Conservation (phyloP, 2,797 vertebrate genomes). For the Myotis findleyi region DNA sequence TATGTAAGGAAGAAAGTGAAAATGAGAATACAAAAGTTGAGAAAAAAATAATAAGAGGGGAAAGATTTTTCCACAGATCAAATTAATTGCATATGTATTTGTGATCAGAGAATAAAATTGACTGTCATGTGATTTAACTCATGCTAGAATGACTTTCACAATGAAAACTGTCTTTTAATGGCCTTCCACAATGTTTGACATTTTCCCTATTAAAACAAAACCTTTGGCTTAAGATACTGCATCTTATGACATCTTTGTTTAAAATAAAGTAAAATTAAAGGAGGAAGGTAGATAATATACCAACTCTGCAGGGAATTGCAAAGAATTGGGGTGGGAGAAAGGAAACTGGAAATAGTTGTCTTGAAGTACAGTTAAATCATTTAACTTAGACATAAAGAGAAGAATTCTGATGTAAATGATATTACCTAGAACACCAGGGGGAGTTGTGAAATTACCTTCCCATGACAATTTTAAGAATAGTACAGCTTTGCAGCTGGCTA, state of each 20-base stretch:
- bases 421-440: background rate
- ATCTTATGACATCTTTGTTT: background rate
- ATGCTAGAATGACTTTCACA: background rate
- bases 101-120: background rate
- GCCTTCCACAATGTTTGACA: background rate
- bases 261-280: background rate
- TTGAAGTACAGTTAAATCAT: constrained; percentile 22
- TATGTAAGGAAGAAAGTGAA: background rate
- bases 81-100: background rate
- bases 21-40: background rate
- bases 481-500: background rate
- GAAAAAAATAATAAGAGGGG: background rate
- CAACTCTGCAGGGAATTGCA: background rate
- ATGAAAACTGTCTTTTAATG: background rate
- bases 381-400: constrained; percentile 29
- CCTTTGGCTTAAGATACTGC: background rate
- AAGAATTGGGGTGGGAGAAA: background rate
- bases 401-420: background rate
- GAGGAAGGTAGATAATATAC: background rate
- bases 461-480: background rate
- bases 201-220: constrained; percentile 40
- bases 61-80: background rate
- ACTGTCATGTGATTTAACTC: background rate
- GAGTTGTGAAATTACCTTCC: background rate
- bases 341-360: background rate